These are phyloP conservation scores for Eubasilissa regina DNA, from an alignment of 1,140 invertebrate genomes.

Conservation along the genomic window DNA sequence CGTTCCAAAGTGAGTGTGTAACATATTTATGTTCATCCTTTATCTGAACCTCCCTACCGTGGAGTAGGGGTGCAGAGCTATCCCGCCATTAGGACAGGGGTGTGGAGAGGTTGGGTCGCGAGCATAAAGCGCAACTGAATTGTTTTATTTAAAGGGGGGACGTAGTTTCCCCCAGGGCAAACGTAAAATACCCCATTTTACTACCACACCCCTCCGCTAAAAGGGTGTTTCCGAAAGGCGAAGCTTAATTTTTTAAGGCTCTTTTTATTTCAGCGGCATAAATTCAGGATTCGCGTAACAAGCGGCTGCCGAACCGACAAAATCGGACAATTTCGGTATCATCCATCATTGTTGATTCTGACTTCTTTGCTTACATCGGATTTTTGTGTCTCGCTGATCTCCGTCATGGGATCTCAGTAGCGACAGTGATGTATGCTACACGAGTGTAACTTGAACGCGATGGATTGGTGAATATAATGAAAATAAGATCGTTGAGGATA, in stretches of 20 bases:
- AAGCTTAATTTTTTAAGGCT: slow-evolving; percentile 36
- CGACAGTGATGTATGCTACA: background rate
- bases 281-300: background rate
- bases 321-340: slow-evolving; percentile 7
- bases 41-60: slow-evolving; percentile 32
- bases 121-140: slow-evolving; percentile 59
- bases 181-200: slow-evolving; percentile 59
- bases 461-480: no score
- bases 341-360: no score
- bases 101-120: slow-evolving; percentile 31
- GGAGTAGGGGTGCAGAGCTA: background rate
- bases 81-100: slow-evolving; percentile 40
- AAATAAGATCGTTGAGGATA: no score
- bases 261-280: slow-evolving; percentile 18
- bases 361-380: no score
- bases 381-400: background rate
- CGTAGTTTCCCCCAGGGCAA: slow-evolving; percentile 46
- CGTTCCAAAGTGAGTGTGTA: slow-evolving; percentile 40
- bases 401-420: background rate
- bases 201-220: slow-evolving; percentile 41
- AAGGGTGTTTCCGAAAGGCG: slow-evolving; percentile 34
- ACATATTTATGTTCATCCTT: slow-evolving; percentile 57
- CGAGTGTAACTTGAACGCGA: background rate
- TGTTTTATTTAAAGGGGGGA: slow-evolving; percentile 59
- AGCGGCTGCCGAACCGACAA: background rate